These are phyloP conservation scores for Drosophila barbarae DNA, from an alignment of 2,888 invertebrate species.

Conservation along the genomic window DNA sequence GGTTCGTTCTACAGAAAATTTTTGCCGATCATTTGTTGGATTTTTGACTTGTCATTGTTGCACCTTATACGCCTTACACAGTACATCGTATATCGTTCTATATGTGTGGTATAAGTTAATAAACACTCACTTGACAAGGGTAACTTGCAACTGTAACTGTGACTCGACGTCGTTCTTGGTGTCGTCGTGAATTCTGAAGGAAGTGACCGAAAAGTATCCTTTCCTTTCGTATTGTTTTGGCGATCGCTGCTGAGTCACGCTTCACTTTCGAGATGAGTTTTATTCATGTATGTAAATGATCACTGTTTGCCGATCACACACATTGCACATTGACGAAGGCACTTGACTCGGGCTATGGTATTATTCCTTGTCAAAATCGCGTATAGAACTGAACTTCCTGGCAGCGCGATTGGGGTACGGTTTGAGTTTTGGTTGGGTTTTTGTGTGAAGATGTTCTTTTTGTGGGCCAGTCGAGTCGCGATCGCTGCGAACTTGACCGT, in stretches of 20 bases:
- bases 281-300: constrained; percentile 40
- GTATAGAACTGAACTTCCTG: constrained; percentile 49
- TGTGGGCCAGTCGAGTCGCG: constrained; percentile 53
- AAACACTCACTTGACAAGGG: constrained; percentile 61
- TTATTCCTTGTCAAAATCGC: constrained; percentile 44
- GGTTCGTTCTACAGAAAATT: constrained; percentile 13
- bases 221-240: constrained; percentile 38
- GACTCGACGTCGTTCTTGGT: constrained; percentile 14
- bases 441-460: constrained; percentile 9
- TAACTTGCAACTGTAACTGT: constrained; percentile 33
- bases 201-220: constrained; percentile 64
- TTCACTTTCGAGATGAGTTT: constrained; percentile 41
- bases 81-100: constrained; percentile 7
- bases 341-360: constrained; percentile 43
- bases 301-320: constrained; percentile 56
- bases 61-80: neutral
- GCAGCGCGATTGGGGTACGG: constrained; percentile 15
- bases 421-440: constrained; percentile 24
- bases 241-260: constrained; percentile 42
- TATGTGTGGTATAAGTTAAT: constrained; percentile 30
- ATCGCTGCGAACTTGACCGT: constrained; percentile 79
- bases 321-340: constrained; percentile 48
- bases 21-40: constrained; percentile 36
- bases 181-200: constrained; percentile 33
- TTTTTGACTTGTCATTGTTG: constrained; percentile 44